Percentiles rank a stretch among this genome's conserved stretches.
Conservation (phyloP, 2,888 invertebrate genomes). For the Sphaeridia pumilis region DNA sequence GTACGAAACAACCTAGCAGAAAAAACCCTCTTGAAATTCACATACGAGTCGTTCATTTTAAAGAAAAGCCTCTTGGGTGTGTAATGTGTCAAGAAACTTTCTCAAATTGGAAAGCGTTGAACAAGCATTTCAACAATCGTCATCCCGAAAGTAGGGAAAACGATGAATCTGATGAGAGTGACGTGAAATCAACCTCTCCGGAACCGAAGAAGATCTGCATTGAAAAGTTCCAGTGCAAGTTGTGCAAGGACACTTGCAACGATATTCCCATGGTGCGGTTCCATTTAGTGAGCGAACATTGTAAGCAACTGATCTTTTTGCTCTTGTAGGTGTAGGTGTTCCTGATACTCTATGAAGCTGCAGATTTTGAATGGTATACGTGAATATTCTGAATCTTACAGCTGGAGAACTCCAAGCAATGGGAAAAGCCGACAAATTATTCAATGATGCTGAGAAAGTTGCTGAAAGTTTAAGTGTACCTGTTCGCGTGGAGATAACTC, state of each 20-base stretch:
- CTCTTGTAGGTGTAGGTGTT: too few relatives aligned
- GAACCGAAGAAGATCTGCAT: not conserved
- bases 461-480: not conserved
- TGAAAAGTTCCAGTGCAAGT: slow-evolving; percentile 1
- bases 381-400: too few relatives aligned
- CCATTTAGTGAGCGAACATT: slow-evolving; percentile 11
- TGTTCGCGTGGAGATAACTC: not conserved
- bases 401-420: slow-evolving; percentile 10
- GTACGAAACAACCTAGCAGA: not conserved
- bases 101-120: not conserved
- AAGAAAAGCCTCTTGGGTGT: slow-evolving; percentile 6
- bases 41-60: slow-evolving; percentile 3
- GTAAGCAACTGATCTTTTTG: slow-evolving; percentile 6
- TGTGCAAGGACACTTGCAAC: not conserved
- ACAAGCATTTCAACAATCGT: not conserved
- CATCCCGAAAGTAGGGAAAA: not conserved
- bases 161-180: not conserved
- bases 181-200: not conserved
- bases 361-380: not conserved
- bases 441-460: slow-evolving; percentile 2
- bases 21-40: not conserved
- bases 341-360: too few relatives aligned
- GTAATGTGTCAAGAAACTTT: slow-evolving; percentile 1
- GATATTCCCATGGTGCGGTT: slow-evolving; percentile 9
- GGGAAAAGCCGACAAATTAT: slow-evolving; percentile 3